Conservation (phyloP, 2,797 vertebrate genomes). For the Etheostoma perlongum region DNA sequence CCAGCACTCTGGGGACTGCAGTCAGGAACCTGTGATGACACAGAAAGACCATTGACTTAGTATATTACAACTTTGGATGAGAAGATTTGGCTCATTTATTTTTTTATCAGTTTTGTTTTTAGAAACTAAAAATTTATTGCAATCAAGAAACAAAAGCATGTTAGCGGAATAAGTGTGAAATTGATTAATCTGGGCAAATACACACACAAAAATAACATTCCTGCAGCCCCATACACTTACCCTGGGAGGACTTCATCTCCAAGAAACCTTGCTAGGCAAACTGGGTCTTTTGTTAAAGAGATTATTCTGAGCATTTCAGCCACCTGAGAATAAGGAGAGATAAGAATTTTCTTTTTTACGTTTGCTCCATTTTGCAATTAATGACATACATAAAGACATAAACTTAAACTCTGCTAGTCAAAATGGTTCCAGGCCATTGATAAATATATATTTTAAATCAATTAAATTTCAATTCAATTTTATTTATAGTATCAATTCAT, state of each 20-base stretch:
- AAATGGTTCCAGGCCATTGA: neutral
- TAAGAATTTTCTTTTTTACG: neutral
- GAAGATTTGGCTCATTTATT: neutral
- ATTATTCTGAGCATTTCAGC: slow-evolving; percentile 92
- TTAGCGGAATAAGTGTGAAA: neutral
- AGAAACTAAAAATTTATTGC: neutral
- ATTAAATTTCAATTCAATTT: no score
- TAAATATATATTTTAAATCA: neutral
- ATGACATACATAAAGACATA: neutral
- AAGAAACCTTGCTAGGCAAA: slow-evolving; percentile 89
- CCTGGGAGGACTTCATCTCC: slow-evolving; percentile 87
- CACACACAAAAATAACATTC: neutral
- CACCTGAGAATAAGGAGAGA: slow-evolving; percentile 79
- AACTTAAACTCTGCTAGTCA: neutral
- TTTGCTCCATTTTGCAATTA: neutral
- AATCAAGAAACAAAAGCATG: neutral
- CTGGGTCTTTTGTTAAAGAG: slow-evolving; percentile 91
- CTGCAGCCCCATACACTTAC: slow-evolving; percentile 80
- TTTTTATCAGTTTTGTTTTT: neutral
- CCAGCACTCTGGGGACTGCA: slow-evolving; percentile 88
- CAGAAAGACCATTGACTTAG: slow-evolving; percentile 8
- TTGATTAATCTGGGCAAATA: neutral
- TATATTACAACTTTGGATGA: neutral
- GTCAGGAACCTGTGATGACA: slow-evolving; percentile 85
- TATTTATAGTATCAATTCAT: no score